Percentiles rank a stretch among this genome's conserved stretches.
These are phyloP conservation scores for Lepisosteus osseus DNA, from an alignment of 2,113 vertebrate species.

Conservation along the genomic window DNA sequence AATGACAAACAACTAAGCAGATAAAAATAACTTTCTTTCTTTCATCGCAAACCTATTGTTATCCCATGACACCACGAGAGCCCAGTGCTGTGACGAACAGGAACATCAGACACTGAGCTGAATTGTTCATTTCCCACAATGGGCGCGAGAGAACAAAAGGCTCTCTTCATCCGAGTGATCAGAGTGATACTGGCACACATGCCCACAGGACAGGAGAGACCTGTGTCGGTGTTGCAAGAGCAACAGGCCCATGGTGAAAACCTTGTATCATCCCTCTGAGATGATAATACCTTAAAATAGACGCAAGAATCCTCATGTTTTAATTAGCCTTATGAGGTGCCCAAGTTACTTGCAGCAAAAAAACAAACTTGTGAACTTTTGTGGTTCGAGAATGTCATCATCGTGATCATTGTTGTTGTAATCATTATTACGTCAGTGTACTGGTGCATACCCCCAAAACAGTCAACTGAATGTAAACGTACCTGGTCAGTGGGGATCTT, in stretches of 20 bases:
- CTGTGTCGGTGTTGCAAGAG: background rate
- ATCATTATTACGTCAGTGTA: background rate
- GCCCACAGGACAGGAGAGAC: background rate
- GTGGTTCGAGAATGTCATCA: background rate
- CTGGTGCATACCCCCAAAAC: too few species aligned
- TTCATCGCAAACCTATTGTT: constrained; percentile 9
- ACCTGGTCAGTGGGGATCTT: constrained; percentile 97
- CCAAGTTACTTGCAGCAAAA: background rate
- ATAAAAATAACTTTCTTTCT: constrained; percentile 8
- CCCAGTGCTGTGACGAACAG: constrained; percentile 1
- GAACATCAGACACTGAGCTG: constrained; percentile 11
- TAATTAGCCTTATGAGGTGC: too few species aligned
- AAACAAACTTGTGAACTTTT: background rate
- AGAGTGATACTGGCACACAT: constrained; percentile 1
- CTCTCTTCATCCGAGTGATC: constrained; percentile 8
- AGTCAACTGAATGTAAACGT: constrained; percentile 13
- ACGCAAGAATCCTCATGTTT: too few species aligned
- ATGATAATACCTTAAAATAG: too few species aligned
- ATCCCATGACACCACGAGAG: constrained; percentile 18
- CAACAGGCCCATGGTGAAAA: too few species aligned
- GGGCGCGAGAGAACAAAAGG: constrained; percentile 5
- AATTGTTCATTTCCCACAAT: constrained; percentile 13
- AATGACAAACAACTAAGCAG: too few species aligned
- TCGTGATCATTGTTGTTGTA: background rate
- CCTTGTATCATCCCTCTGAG: too few species aligned